These are phyloP conservation scores for Desoria tigrina DNA, from an alignment of 2,888 invertebrate species.

Conservation along the genomic window DNA sequence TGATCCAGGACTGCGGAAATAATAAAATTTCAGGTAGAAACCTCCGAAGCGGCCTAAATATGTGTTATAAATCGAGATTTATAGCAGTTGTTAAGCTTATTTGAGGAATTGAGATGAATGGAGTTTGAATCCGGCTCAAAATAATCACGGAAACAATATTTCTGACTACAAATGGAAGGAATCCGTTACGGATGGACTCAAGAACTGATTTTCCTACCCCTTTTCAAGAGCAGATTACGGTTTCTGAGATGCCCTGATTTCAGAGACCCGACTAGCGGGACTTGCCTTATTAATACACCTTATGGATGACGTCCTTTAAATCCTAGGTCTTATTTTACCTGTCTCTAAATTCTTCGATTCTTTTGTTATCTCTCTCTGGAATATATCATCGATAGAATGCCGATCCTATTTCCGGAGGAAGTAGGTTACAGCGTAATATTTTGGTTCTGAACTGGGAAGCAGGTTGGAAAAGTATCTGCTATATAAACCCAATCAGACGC, in stretches of 20 bases:
- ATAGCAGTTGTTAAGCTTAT: too few relatives aligned
- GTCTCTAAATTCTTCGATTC: neutral
- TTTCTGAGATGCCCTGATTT: slow-evolving; percentile 17
- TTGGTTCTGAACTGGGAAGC: neutral
- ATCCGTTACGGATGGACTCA: slow-evolving; percentile 5
- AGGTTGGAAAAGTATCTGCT: neutral
- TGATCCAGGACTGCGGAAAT: too few relatives aligned
- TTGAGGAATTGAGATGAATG: too few relatives aligned
- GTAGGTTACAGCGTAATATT: neutral
- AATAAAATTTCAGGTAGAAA: too few relatives aligned
- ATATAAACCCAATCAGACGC: neutral
- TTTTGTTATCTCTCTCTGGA: too few relatives aligned
- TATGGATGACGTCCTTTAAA: neutral
- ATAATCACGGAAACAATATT: too few relatives aligned
- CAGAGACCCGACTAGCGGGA: slow-evolving; percentile 15
- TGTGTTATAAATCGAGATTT: too few relatives aligned
- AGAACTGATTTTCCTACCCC: too few relatives aligned
- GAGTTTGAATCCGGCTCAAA: too few relatives aligned
- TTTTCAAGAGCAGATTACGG: slow-evolving; percentile 10
- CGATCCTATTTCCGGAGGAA: slow-evolving; percentile 10
- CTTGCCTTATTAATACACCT: neutral
- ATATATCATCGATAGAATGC: neutral
- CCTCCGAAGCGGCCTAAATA: too few relatives aligned
- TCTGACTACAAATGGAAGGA: neutral
- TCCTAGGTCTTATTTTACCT: neutral